phyloP scores from a whole-genome alignment of 2,888 invertebrate genomes.

The Sinopyrophorus schimmeli region DNA sequence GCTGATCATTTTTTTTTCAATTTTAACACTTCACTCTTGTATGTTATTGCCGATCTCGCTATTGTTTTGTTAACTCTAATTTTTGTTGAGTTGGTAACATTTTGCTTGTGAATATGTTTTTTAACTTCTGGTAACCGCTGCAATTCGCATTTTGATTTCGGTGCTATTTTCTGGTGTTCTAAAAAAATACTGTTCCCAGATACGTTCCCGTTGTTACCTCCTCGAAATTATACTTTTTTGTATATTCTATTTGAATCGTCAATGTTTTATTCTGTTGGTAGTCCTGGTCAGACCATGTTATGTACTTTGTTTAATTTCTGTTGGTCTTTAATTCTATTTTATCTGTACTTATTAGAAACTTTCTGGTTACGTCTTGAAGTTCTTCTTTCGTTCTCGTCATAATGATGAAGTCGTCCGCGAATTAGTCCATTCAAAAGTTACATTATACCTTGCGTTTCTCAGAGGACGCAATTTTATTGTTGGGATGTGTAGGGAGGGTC shows the following conservation, averaged over 20 bases:
- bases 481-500: no score
- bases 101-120: not conserved
- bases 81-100: not conserved
- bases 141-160: not conserved
- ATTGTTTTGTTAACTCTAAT: no score
- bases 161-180: not conserved
- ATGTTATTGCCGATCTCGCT: not conserved
- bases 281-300: not conserved
- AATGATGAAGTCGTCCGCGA: not conserved
- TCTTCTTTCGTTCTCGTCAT: not conserved
- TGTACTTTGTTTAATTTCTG: constrained; percentile 2
- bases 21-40: not conserved
- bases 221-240: not conserved
- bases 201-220: not conserved
- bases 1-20: not conserved
- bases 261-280: not conserved
- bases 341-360: not conserved
- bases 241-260: not conserved
- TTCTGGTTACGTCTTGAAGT: not conserved
- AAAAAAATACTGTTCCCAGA: not conserved
- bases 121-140: not conserved
- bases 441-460: no score
- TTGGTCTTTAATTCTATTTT: not conserved
- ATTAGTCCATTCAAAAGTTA: no score
- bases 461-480: no score